These are phyloP conservation scores for Stegodyphus mimosarum DNA, from an alignment of 1,140 invertebrate species.

Conservation along the genomic window DNA sequence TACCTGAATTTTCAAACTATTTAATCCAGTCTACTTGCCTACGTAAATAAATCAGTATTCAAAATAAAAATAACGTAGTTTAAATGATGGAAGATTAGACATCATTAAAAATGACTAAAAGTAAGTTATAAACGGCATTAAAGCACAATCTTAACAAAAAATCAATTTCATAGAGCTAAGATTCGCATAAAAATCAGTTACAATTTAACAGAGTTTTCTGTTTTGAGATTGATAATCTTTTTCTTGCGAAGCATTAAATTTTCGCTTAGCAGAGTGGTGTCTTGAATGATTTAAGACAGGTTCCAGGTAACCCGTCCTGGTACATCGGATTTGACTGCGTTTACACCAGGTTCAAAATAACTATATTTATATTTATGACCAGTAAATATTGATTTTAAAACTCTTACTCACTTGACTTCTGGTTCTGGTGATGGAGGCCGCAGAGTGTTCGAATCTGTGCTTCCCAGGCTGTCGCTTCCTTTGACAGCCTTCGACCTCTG, in stretches of 20 bases:
- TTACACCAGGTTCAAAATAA: not conserved
- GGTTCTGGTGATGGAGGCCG: constrained; percentile 27
- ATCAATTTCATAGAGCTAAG: too few species aligned
- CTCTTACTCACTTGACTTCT: constrained; percentile 20
- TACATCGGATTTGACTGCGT: not conserved
- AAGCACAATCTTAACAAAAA: too few species aligned
- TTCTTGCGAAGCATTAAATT: too few species aligned
- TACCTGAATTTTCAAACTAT: too few species aligned
- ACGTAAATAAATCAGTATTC: too few species aligned
- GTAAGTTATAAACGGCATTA: too few species aligned
- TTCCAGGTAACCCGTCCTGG: not conserved
- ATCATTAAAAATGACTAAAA: too few species aligned
- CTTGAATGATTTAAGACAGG: not conserved
- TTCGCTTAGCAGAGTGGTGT: not conserved
- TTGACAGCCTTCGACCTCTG: constrained; percentile 43
- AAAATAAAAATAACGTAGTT: too few species aligned
- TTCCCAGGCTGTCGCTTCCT: constrained; percentile 48
- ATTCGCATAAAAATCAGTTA: too few species aligned
- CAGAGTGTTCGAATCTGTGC: constrained; percentile 25
- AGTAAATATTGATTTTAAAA: not conserved
- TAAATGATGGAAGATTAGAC: too few species aligned
- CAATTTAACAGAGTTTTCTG: too few species aligned
- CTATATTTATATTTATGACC: not conserved
- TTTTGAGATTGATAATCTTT: not conserved
- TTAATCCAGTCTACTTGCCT: too few species aligned